Evolutionary conservation across 1,140 invertebrate species (phyloP), one percentile per base, ranked within the genome.

Genomic region (Luehdorfia chinensis): DNA sequence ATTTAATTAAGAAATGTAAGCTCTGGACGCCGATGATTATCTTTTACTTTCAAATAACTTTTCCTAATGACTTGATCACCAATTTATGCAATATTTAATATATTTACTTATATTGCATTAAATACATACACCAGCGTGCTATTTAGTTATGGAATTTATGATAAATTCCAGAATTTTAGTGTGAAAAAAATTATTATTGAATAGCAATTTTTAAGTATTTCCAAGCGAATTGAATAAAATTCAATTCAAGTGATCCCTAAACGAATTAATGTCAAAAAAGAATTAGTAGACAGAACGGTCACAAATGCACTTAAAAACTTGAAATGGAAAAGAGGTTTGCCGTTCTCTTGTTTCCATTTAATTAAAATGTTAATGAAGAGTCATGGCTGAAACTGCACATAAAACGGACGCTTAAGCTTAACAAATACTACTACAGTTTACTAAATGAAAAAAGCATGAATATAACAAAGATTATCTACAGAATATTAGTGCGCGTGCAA

Each of bases 321-420:
- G 61, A 60, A 59, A 66, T 60, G 64, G 54, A 59, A 61, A 59
- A 66, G 63, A 66, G 50, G 47, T 56, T 65, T 59, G 61, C 67
- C 67, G 66, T 75, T 69, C 64, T 47, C 70, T 67, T 78, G 72
- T 75, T 78, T 75, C 64, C 64, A 70, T 78, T 78, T 74, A 78
- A 78, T 78, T 75, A 75, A 78, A 74, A 58, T 60, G 58, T 51
- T 69, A 75, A 74, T 72, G 64, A 60, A 63, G 57, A 77, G 69
- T 66, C 66, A 68, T 45, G 58, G 43, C 55, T 55, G 43, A 51
- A 60, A 62, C 50, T 47, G 54, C 50, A 56, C 50, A 46, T 48
- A 57, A 49, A 46, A 18, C 33, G 27, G 28, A 19, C 44, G 25
- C 32, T 49, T 28, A 19, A 28, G 4, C 16, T 33, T 41, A 12